These are phyloP conservation scores for Polietes domitor DNA, from an alignment of 2,888 invertebrate species.

Conservation along the genomic window DNA sequence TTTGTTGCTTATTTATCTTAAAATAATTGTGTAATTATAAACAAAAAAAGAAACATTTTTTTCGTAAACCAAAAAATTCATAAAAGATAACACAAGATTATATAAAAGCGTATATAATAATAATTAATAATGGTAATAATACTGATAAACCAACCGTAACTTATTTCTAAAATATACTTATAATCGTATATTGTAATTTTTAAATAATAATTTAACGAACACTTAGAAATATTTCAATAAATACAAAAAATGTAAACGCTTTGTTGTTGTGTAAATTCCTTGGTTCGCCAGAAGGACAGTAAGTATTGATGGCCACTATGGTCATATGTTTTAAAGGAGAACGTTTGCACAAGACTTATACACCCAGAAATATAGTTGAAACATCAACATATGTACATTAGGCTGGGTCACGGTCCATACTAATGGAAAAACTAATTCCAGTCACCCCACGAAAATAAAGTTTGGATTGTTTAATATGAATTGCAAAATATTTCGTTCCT, in stretches of 20 bases:
- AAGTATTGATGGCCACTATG: no score
- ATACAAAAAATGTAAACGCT: slow-evolving; percentile 41
- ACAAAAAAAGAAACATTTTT: slow-evolving; percentile 10
- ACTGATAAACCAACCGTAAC: slow-evolving; percentile 16
- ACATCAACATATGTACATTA: no score
- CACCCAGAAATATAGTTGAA: no score
- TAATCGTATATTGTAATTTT: slow-evolving; percentile 30
- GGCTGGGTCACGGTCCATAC: no score
- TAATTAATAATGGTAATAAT: slow-evolving; percentile 35
- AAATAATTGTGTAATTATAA: slow-evolving; percentile 29
- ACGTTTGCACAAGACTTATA: no score
- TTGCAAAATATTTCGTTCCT: no score
- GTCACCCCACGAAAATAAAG: no score
- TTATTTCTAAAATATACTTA: slow-evolving; percentile 3
- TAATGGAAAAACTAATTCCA: no score
- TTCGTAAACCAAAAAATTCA: slow-evolving; percentile 50
- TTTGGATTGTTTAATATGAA: no score
- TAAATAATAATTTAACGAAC: slow-evolving; percentile 50
- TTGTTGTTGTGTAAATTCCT: no score
- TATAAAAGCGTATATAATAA: not conserved
- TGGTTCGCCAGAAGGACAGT: no score
- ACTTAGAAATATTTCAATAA: slow-evolving; percentile 55
- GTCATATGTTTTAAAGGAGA: no score
- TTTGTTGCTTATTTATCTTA: slow-evolving; percentile 42
- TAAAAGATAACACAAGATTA: not conserved